Conservation (phyloP, 53 echinoderm and acorn worm genomes). For the Paelopatides confundens region DNA sequence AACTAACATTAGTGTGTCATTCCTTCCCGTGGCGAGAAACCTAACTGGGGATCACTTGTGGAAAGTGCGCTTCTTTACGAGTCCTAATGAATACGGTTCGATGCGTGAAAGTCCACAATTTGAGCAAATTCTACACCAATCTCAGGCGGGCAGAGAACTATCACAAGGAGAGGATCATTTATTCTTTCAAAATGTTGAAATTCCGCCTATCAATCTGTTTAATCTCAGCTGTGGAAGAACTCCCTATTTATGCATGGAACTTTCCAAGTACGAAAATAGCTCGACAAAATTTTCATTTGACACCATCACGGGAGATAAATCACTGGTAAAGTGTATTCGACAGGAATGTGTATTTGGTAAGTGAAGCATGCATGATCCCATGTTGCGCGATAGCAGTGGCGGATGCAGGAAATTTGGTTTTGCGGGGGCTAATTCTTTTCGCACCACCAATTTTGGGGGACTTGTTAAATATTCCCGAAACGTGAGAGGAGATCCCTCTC, state of each 20-base stretch:
- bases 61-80: constrained; percentile 23
- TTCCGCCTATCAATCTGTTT: constrained; percentile 13
- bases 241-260: constrained; percentile 28
- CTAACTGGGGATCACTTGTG: constrained; percentile 2
- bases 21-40: constrained; percentile 15
- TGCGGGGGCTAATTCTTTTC: too few species aligned
- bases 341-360: constrained; percentile 23
- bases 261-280: constrained; percentile 20
- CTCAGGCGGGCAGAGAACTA: background rate
- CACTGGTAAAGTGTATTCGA: background rate
- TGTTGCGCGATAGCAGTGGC: too few species aligned
- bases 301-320: background rate
- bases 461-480: too few species aligned
- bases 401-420: too few species aligned
- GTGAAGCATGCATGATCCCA: background rate
- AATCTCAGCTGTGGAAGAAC: background rate
- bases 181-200: background rate
- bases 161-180: background rate
- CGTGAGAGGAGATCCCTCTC: too few species aligned
- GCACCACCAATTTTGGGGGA: too few species aligned
- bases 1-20: constrained; percentile 12
- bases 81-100: background rate
- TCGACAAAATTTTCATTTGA: background rate
- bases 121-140: constrained; percentile 7
- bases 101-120: background rate